A percentile compares a stretch with the other conserved stretches of the same genome.
phyloP scores from a whole-genome alignment of 1,140 invertebrate species.

The Chionoecetes opilio region DNA sequence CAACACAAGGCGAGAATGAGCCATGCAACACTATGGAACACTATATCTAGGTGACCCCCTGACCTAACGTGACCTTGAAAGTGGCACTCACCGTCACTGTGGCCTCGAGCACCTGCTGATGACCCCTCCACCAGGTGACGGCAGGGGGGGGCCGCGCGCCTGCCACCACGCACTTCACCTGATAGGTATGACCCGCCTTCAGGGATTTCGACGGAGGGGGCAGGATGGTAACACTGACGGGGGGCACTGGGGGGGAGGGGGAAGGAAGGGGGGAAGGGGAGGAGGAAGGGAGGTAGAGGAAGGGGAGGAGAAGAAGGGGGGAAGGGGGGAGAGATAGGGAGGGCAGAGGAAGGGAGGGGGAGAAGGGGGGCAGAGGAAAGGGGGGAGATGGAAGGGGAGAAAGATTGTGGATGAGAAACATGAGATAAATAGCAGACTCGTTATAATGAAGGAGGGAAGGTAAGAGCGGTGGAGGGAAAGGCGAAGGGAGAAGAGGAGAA shows the following conservation, averaged over 20 bases:
- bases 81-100: constrained; percentile 27
- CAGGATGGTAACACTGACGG: constrained; percentile 2
- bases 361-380: background rate
- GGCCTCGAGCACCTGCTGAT: constrained; percentile 35
- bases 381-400: too few species aligned
- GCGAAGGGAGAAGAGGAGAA: too few species aligned
- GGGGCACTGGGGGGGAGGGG: background rate
- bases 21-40: too few species aligned
- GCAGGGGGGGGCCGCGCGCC: constrained; percentile 33
- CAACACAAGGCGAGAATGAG: too few species aligned
- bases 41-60: too few species aligned
- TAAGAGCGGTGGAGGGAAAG: background rate
- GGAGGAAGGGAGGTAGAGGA: too few species aligned
- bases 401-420: too few species aligned
- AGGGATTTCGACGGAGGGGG: background rate
- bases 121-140: constrained; percentile 51
- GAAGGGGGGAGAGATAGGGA: background rate
- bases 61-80: too few species aligned
- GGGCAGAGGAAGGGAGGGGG: background rate
- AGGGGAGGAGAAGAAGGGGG: too few species aligned
- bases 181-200: background rate
- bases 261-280: background rate
- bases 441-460: too few species aligned
- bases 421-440: too few species aligned
- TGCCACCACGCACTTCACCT: constrained; percentile 32